phyloP scores from a whole-genome alignment of 1,140 invertebrate genomes.

The Pararge aegeria region DNA sequence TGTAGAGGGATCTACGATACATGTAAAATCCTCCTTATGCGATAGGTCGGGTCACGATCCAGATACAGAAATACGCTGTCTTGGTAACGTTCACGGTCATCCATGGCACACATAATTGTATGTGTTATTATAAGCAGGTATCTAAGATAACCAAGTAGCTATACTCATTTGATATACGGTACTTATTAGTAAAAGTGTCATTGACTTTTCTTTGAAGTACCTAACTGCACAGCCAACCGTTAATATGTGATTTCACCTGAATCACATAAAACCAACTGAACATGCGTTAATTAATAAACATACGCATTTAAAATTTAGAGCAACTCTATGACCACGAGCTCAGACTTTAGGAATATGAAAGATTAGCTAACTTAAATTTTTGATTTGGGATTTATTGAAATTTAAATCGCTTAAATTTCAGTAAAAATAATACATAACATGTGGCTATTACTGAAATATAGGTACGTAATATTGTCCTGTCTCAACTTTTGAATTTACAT shows the following conservation, averaged over 20 bases:
- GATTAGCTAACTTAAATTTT: too few relatives aligned
- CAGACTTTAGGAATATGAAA: background rate
- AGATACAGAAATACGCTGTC: background rate
- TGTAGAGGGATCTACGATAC: background rate
- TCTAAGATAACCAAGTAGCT: too few relatives aligned
- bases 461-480: too few relatives aligned
- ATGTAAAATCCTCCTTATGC: slow-evolving; percentile 2
- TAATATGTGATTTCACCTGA: background rate
- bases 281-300: background rate
- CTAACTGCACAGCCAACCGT: background rate
- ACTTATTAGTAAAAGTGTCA: background rate
- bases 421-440: too few relatives aligned
- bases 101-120: background rate
- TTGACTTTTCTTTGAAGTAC: background rate
- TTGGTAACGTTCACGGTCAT: background rate
- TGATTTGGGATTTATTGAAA: too few relatives aligned
- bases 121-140: too few relatives aligned
- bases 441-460: too few relatives aligned
- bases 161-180: background rate
- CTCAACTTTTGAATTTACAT: too few relatives aligned
- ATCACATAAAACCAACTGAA: background rate
- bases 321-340: background rate
- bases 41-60: background rate
- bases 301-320: background rate
- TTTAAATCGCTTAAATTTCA: too few relatives aligned